These are phyloP conservation scores for Malurus splendens DNA, from an alignment of 2,797 vertebrate species.

Conservation along the genomic window DNA sequence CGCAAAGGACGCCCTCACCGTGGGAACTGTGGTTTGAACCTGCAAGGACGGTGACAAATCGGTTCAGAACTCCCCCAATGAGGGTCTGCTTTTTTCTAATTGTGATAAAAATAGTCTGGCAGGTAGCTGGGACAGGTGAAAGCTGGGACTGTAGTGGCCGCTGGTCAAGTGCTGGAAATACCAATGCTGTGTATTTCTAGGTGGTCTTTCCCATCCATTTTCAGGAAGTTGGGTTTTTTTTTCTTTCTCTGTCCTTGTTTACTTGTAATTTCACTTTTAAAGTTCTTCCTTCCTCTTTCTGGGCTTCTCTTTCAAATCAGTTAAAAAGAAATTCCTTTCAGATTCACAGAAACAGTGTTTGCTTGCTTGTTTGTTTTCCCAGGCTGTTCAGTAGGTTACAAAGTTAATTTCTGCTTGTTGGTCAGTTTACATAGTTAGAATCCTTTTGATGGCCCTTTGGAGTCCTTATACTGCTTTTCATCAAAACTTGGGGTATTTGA, in stretches of 20 bases:
- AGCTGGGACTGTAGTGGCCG: not conserved
- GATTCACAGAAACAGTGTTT: not conserved
- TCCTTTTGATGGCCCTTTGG: not conserved
- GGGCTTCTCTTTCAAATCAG: not conserved
- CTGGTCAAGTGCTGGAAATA: not conserved
- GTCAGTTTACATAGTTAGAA: not conserved
- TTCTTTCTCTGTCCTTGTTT: not conserved
- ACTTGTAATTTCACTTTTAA: conserved; percentile 11
- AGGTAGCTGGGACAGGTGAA: not conserved
- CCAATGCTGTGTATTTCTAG: not conserved
- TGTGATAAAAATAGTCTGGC: not conserved
- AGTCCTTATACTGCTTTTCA: not conserved
- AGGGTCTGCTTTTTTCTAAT: not conserved
- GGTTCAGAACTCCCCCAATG: not conserved
- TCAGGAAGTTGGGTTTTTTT: not conserved
- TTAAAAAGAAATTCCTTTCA: not conserved
- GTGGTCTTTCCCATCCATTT: not conserved
- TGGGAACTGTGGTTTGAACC: conserved; percentile 31
- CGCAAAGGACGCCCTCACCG: not conserved
- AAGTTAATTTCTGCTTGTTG: not conserved
- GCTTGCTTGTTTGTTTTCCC: not conserved
- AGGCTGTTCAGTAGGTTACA: not conserved
- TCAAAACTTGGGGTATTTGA: not conserved
- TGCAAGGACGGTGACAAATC: not conserved
- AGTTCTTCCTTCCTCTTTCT: conserved; percentile 15